A percentile compares a stretch with the other conserved stretches of the same genome.
phyloP scores from a whole-genome alignment of 2,888 invertebrate genomes.

The Cyaniris semiargus region DNA sequence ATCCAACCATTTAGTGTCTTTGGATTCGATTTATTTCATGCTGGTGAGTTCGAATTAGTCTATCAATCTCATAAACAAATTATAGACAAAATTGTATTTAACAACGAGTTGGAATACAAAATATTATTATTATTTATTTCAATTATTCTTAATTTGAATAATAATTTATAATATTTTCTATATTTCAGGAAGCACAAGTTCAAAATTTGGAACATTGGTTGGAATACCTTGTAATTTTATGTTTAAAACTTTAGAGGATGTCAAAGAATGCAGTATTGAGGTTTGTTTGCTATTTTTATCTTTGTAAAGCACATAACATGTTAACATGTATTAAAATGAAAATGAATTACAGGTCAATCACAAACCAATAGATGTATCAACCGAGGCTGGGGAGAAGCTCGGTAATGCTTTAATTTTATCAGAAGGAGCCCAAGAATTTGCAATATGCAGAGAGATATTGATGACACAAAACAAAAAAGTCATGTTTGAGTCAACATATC shows the following conservation, averaged over 20 bases:
- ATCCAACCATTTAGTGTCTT: constrained; percentile 85
- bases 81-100: neutral
- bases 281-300: constrained; percentile 50
- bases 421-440: constrained; percentile 89
- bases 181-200: constrained; percentile 71
- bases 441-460: constrained; percentile 87
- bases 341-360: constrained; percentile 78
- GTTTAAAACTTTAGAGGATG: constrained; percentile 76
- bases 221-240: constrained; percentile 88
- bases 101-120: too few relatives aligned
- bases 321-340: neutral
- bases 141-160: too few relatives aligned
- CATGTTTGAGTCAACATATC: constrained; percentile 78
- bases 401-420: constrained; percentile 85
- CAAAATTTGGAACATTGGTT: constrained; percentile 82
- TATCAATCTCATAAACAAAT: neutral
- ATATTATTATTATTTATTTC: too few relatives aligned
- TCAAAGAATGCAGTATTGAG: constrained; percentile 81
- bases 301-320: neutral
- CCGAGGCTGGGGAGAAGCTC: constrained; percentile 82
- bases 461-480: constrained; percentile 81
- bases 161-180: constrained; percentile 9
- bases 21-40: constrained; percentile 87
- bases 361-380: constrained; percentile 83
- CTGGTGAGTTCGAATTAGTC: constrained; percentile 71